These are phyloP conservation scores for Melanotus villosus DNA, from an alignment of 2,888 invertebrate species.

Conservation along the genomic window DNA sequence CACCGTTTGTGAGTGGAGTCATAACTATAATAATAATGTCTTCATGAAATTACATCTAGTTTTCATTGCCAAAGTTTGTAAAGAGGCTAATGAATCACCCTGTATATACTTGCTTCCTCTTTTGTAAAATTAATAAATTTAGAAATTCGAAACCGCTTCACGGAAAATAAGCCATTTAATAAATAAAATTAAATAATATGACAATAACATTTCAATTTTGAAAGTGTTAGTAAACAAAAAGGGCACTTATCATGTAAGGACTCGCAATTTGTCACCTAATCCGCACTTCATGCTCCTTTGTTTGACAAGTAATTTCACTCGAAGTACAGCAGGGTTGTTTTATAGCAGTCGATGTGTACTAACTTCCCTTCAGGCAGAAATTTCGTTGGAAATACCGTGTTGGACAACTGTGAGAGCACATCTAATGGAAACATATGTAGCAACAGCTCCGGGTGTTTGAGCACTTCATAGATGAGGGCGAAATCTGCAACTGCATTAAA, in stretches of 20 bases:
- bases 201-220: not conserved
- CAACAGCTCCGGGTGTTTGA: conserved; percentile 55
- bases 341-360: conserved; percentile 17
- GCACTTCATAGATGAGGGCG: conserved; percentile 55
- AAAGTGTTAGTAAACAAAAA: not conserved
- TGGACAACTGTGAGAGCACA: conserved; percentile 57
- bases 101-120: too few relatives aligned
- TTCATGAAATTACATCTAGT: too few relatives aligned
- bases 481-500: conserved; percentile 63
- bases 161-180: too few relatives aligned
- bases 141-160: too few relatives aligned
- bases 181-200: too few relatives aligned
- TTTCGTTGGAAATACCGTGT: conserved; percentile 2
- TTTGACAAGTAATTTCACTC: conserved; percentile 61
- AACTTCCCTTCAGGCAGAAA: conserved; percentile 6
- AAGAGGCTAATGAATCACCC: too few relatives aligned
- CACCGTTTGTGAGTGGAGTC: too few relatives aligned
- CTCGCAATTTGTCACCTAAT: conserved; percentile 64
- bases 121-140: too few relatives aligned
- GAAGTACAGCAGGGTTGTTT: conserved; percentile 16
- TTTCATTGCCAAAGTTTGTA: too few relatives aligned
- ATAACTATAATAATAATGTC: too few relatives aligned
- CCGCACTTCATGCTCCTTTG: conserved; percentile 63
- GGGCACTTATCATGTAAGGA: conserved; percentile 27
- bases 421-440: conserved; percentile 63